phyloP scores from a whole-genome alignment of 2,113 vertebrate species.

The Urocitellus parryii region DNA sequence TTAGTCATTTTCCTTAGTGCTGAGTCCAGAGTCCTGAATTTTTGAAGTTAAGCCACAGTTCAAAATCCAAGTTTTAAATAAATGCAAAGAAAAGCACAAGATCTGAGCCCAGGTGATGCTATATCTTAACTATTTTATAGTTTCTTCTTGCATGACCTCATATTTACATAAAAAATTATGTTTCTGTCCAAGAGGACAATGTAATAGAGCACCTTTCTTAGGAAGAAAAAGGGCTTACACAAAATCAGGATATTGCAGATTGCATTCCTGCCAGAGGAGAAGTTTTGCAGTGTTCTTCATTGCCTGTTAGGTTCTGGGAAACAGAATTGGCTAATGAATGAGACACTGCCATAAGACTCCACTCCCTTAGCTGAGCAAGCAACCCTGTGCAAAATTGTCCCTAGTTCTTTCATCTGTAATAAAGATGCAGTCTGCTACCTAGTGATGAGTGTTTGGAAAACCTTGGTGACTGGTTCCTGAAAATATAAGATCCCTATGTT shows the following conservation, averaged over 20 bases:
- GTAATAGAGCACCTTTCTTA: neutral
- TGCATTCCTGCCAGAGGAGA: neutral
- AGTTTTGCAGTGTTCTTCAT: neutral
- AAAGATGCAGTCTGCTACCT: neutral
- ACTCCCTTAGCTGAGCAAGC: neutral
- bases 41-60: conserved; percentile 27
- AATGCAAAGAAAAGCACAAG: conserved; percentile 71
- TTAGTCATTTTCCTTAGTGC: conserved; percentile 39
- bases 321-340: neutral
- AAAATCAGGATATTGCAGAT: neutral
- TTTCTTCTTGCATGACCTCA: conserved; percentile 20
- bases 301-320: neutral
- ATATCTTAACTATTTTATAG: neutral
- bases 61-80: conserved; percentile 54
- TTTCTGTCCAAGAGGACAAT: neutral
- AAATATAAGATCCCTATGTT: neutral
- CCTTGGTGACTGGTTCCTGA: neutral
- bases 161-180: neutral
- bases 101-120: conserved; percentile 5
- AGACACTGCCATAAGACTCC: neutral
- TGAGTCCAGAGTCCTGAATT: neutral
- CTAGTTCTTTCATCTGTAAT: neutral
- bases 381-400: neutral
- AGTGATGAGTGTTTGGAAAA: neutral
- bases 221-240: neutral